A percentile compares a stretch with the other conserved stretches of the same genome.
These are phyloP conservation scores for Magallana gigas DNA, from an alignment of 1,140 invertebrate species.

Conservation along the genomic window DNA sequence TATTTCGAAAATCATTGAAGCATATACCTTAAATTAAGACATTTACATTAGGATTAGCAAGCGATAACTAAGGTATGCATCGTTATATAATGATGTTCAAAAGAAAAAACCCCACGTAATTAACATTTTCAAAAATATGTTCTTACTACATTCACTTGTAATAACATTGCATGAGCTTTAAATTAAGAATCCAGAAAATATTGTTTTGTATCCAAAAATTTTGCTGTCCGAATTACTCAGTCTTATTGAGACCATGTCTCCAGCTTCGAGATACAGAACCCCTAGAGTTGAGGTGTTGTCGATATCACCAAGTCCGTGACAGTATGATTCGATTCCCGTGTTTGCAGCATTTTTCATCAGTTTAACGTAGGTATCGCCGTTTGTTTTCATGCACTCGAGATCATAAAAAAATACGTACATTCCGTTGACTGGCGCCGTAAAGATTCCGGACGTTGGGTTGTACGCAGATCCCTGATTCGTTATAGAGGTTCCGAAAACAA, in stretches of 20 bases:
- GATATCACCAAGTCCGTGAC: background rate
- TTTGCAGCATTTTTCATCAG: background rate
- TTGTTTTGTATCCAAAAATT: background rate
- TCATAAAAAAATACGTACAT: background rate
- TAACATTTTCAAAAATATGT: no score
- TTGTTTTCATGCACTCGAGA: background rate
- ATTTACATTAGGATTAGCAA: no score
- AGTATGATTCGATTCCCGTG: background rate
- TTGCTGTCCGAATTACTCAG: background rate
- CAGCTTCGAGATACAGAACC: background rate
- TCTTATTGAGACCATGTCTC: background rate
- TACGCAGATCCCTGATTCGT: background rate
- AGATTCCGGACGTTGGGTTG: background rate
- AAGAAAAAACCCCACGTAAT: no score
- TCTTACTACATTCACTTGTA: no score
- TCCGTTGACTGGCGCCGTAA: background rate
- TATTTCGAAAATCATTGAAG: no score
- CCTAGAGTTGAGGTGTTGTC: background rate
- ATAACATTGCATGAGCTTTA: background rate
- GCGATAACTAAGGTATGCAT: no score
- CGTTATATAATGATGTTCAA: no score
- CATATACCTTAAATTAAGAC: no score
- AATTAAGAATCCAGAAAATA: background rate
- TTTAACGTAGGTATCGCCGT: background rate
- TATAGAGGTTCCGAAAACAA: background rate